Evolutionary conservation across 2,888 invertebrate genomes (phyloP).

Genomic region (Eutolmus rufibarbis): DNA sequence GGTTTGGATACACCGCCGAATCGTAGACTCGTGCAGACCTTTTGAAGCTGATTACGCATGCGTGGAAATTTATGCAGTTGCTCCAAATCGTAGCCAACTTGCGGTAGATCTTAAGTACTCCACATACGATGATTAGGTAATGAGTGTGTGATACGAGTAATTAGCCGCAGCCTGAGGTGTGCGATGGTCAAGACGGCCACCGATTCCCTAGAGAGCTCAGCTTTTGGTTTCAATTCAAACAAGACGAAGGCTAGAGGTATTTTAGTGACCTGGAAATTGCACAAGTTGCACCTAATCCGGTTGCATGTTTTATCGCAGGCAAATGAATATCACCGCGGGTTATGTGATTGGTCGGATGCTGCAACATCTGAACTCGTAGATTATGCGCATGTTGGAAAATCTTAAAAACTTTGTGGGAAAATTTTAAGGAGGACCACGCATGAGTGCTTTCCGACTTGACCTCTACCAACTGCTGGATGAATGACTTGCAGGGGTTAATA

Average conservation of each 20-base stretch:
- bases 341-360: background rate
- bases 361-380: background rate
- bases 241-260: background rate
- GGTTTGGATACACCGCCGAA: background rate
- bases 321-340: background rate
- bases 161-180: background rate
- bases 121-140: background rate
- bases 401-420: background rate
- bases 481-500: background rate
- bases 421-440: background rate
- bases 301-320: background rate
- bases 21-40: background rate
- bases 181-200: background rate
- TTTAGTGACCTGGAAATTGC: background rate
- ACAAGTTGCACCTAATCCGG: background rate
- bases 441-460: background rate
- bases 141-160: background rate
- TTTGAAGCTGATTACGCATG: conserved; percentile 17
- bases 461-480: background rate
- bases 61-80: conserved; percentile 38
- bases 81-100: conserved; percentile 40
- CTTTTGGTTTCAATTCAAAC: background rate
- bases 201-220: background rate
- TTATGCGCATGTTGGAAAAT: background rate
- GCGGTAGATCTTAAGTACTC: background rate